Evolutionary conservation across 2,797 vertebrate genomes (phyloP).

Genomic region (Nyctibius grandis): DNA sequence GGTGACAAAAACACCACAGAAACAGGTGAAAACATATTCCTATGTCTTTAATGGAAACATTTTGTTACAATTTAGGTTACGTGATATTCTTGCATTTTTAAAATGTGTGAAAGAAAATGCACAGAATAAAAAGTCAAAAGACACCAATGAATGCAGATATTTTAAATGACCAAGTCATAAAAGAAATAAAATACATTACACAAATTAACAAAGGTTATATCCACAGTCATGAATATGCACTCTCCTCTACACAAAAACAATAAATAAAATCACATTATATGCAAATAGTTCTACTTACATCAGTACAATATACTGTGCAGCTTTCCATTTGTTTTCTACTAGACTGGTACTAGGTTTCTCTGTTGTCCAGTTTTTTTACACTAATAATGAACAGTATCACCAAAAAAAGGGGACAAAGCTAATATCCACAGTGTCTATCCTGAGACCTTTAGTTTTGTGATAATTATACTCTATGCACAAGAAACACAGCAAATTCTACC

Average conservation of each 20-base stretch:
- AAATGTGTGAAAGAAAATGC: conserved; percentile 78
- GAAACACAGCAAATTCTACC: neutral
- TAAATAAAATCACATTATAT: conserved; percentile 92
- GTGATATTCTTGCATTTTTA: conserved; percentile 68
- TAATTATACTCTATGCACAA: neutral
- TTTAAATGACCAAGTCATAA: conserved; percentile 65
- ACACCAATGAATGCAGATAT: conserved; percentile 68
- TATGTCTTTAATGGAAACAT: conserved; percentile 79
- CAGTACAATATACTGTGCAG: conserved; percentile 75
- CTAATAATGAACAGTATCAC: conserved; percentile 6
- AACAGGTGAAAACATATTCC: neutral
- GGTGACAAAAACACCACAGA: neutral
- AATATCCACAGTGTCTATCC: neutral
- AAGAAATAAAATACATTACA: conserved; percentile 79
- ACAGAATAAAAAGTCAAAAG: conserved; percentile 71
- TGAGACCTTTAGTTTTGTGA: conserved; percentile 13
- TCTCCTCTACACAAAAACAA: conserved; percentile 81
- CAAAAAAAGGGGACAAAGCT: neutral
- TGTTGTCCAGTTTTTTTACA: conserved; percentile 45
- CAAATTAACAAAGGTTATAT: conserved; percentile 76
- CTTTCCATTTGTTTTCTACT: conserved; percentile 48
- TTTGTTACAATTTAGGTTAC: conserved; percentile 75
- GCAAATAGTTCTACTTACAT: conserved; percentile 86
- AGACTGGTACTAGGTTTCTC: neutral
- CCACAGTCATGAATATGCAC: conserved; percentile 77